Percentiles rank a stretch among this genome's conserved stretches.
phyloP scores from a whole-genome alignment of 2,113 vertebrate genomes.

The Campylomormyrus tamandua region DNA sequence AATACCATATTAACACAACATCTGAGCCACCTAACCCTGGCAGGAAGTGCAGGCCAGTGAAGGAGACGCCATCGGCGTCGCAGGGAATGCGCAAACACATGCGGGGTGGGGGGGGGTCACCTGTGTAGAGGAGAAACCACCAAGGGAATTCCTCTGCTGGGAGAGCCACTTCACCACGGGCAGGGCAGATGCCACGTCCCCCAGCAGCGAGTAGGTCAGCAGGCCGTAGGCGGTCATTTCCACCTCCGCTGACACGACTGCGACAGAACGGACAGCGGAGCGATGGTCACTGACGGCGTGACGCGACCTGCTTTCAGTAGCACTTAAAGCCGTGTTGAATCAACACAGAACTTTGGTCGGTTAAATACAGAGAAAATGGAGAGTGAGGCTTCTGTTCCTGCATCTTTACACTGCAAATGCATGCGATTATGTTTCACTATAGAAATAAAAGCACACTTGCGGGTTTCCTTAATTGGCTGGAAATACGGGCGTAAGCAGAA shows the following conservation, averaged over 20 bases:
- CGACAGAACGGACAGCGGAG: neutral
- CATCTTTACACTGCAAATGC: neutral
- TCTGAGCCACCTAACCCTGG: neutral
- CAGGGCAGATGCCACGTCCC: constrained; percentile 77
- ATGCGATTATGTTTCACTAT: neutral
- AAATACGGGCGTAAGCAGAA: neutral
- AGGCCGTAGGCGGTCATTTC: constrained; percentile 89
- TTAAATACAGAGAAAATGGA: neutral
- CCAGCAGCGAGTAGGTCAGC: constrained; percentile 77
- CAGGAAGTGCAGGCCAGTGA: neutral
- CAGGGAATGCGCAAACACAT: neutral
- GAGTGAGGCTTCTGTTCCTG: neutral
- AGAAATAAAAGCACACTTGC: neutral
- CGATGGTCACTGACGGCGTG: neutral
- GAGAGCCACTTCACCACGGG: constrained; percentile 91
- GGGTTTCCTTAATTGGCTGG: neutral
- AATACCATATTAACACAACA: neutral
- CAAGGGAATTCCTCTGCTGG: constrained; percentile 80
- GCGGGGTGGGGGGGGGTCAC: constrained; percentile 36
- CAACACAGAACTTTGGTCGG: neutral
- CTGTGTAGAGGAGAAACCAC: constrained; percentile 90
- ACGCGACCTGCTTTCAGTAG: neutral
- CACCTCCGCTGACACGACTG: constrained; percentile 87
- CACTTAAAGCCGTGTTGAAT: neutral
- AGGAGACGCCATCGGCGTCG: neutral